Percentiles rank a stretch among this genome's conserved stretches.
Conservation (phyloP, 1,140 invertebrate genomes). For the Drosophila mauritiana region DNA sequence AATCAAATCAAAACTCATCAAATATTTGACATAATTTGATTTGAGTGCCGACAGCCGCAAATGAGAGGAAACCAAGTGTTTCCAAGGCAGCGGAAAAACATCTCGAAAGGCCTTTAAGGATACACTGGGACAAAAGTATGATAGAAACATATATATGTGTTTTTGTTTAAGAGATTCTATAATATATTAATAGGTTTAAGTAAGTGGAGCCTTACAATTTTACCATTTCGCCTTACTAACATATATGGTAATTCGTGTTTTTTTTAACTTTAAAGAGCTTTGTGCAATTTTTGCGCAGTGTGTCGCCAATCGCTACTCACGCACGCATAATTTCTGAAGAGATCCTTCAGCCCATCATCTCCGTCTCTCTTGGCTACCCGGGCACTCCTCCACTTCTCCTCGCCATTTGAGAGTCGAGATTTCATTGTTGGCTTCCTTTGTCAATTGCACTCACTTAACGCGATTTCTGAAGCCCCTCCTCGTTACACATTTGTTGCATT, state of each 20-base stretch:
- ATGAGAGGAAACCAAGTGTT: conserved; percentile 15
- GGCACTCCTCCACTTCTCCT: background rate
- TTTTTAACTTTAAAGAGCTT: too few relatives aligned
- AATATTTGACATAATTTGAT: conserved; percentile 59
- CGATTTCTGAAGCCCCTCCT: conserved; percentile 29
- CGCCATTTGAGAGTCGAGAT: conserved; percentile 12
- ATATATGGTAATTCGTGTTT: too few relatives aligned
- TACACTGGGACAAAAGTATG: conserved; percentile 8
- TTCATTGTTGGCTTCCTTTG: conserved; percentile 77
- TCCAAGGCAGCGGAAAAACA: conserved; percentile 16
- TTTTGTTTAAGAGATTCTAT: too few relatives aligned
- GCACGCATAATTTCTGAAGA: conserved; percentile 80
- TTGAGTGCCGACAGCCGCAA: conserved; percentile 38
- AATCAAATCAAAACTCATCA: conserved; percentile 62
- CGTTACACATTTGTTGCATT: conserved; percentile 58
- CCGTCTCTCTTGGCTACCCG: conserved; percentile 5
- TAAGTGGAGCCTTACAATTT: too few relatives aligned
- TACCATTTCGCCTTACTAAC: too few relatives aligned
- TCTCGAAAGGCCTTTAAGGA: background rate
- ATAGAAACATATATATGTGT: too few relatives aligned
- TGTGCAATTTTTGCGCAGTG: conserved; percentile 4
- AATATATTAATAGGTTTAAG: too few relatives aligned
- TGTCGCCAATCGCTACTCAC: conserved; percentile 23
- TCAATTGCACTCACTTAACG: conserved; percentile 79
- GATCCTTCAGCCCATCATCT: conserved; percentile 46